Evolutionary conservation across 2,797 vertebrate genomes (phyloP).

Genomic region (Spondyliosoma cantharus): DNA sequence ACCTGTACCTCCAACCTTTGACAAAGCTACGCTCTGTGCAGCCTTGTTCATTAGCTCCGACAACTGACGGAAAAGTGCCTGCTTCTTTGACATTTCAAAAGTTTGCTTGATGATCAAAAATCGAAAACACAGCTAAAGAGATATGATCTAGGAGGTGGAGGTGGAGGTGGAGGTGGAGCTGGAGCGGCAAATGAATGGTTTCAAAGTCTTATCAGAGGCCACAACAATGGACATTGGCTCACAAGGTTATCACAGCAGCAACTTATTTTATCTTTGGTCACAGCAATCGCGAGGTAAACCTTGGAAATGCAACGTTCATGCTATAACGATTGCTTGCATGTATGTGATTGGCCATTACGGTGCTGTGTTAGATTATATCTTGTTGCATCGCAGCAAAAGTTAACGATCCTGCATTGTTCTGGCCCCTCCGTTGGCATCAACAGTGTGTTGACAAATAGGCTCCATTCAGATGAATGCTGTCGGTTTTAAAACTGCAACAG

Average conservation of each 20-base stretch:
- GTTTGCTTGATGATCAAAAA: too few relatives aligned
- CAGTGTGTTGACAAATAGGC: neutral
- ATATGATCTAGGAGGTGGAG: neutral
- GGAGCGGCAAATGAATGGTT: neutral
- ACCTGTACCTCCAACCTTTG: too few relatives aligned
- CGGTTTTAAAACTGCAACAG: neutral
- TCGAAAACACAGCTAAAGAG: neutral
- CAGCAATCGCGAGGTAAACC: neutral
- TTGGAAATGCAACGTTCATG: neutral
- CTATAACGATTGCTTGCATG: too few relatives aligned
- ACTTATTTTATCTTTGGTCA: neutral
- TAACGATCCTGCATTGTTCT: neutral
- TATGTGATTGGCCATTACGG: neutral
- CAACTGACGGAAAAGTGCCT: too few relatives aligned
- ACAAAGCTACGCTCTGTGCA: too few relatives aligned
- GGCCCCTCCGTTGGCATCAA: neutral
- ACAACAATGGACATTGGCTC: neutral
- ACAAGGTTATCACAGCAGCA: neutral
- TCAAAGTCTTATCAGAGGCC: neutral
- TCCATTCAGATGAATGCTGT: neutral
- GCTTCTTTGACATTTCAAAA: too few relatives aligned
- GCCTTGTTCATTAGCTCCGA: too few relatives aligned
- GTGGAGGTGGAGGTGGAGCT: neutral
- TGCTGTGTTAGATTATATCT: neutral
- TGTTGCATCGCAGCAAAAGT: too few relatives aligned